Base-by-base conservation (phyloP, 1,140 invertebrate genomes). In the Sycophila sp. region DNA sequence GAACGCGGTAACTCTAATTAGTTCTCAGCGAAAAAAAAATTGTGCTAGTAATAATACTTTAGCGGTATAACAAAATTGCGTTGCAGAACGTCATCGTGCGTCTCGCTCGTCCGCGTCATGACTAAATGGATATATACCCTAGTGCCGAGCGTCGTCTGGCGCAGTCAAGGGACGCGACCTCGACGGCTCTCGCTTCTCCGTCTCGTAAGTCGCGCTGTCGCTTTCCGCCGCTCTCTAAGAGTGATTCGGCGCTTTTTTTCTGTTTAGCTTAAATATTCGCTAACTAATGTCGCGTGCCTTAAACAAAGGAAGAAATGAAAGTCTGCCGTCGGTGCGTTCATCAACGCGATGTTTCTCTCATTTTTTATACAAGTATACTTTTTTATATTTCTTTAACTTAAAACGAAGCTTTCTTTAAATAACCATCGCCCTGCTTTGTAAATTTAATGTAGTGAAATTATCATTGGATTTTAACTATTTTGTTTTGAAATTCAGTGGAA, bases 291-390 rank as follows among this genome's bases (percentile, higher is more conserved):
- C 47, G 10, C 47, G 40, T 0, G 24, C 36, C 38, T n/a, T 67
- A 17, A 26, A 67, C 38, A 58, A n/a, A 17, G 63, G 64, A 67
- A 67, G 64, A 67, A 67, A 55, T 55, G 19, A 32, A n/a, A n/a
- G n/a, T n/a, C n/a, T n/a, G n/a, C n/a, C n/a, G n/a, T n/a, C n/a
- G n/a, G n/a, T n/a, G n/a, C n/a, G n/a, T n/a, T n/a, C n/a, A n/a
- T n/a, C n/a, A n/a, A n/a, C n/a, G n/a, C n/a, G n/a, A n/a, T n/a
- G n/a, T n/a, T n/a, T n/a, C n/a, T n/a, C n/a, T n/a, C n/a, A n/a
- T n/a, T n/a, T n/a, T n/a, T n/a, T n/a, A n/a, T n/a, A n/a, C n/a
- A n/a, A n/a, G n/a, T n/a, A n/a, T n/a, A n/a, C 22, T 40, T 53
- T 30, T 65, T 4, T 26, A 40, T 28, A 55, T 30, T 32, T 53